These are phyloP conservation scores for Illadopsis cleaveri DNA, from an alignment of 2,113 vertebrate genomes.

Conservation along the genomic window DNA sequence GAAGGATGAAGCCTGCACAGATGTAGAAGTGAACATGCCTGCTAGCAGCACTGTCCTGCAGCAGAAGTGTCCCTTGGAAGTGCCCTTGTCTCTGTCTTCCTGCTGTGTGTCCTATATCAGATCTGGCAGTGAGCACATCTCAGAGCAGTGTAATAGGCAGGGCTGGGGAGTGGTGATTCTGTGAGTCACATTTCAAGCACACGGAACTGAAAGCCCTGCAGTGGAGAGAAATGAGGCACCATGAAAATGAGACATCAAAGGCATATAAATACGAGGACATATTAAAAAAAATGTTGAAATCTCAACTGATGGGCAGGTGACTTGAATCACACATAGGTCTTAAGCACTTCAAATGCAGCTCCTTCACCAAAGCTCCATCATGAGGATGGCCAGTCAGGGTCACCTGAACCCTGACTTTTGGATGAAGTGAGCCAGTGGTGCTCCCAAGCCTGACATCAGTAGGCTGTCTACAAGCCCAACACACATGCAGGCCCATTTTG, in stretches of 20 bases:
- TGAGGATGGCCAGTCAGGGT: background rate
- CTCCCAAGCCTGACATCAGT: accelerated
- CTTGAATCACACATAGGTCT: background rate
- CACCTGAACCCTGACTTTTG: background rate
- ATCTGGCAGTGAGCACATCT: background rate
- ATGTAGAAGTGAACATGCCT: background rate
- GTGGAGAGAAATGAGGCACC: background rate
- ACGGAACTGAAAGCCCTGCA: background rate
- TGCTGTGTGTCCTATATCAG: background rate
- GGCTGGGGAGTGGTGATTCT: background rate
- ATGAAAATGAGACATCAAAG: slow-evolving; percentile 40
- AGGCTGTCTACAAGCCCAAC: background rate
- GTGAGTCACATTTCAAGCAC: slow-evolving; percentile 5
- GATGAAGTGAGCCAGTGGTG: background rate
- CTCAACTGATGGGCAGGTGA: background rate
- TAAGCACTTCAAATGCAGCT: background rate
- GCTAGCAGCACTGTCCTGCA: background rate
- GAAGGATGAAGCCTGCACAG: background rate
- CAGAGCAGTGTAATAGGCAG: background rate
- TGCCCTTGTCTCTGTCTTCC: background rate
- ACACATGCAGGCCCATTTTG: background rate
- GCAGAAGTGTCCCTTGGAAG: background rate
- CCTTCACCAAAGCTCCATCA: background rate
- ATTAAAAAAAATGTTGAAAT: background rate
- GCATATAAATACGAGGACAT: background rate